phyloP scores from a whole-genome alignment of 2,888 invertebrate genomes.

The Epistrophe eligans region DNA sequence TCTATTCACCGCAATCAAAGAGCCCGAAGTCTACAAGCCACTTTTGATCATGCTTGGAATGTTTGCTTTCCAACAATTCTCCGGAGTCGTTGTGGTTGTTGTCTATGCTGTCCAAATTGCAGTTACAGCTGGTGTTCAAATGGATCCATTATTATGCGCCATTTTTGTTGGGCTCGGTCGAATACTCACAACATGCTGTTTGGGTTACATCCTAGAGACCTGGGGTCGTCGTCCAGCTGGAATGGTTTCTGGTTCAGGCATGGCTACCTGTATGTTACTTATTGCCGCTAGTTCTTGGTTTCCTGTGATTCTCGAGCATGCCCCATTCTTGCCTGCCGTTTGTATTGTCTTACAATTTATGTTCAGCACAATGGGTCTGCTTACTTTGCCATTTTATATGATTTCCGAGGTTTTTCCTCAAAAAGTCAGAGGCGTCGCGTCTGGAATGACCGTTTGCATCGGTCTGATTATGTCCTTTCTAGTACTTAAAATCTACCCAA shows the following conservation, averaged over 20 bases:
- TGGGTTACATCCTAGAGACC: constrained; percentile 87
- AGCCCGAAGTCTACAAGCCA: constrained; percentile 83
- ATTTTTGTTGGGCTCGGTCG: constrained; percentile 88
- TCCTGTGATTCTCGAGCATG: constrained; percentile 77
- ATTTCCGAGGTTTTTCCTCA: constrained; percentile 90
- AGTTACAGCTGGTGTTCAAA: constrained; percentile 86
- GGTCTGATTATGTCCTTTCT: constrained; percentile 87
- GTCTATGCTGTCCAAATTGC: constrained; percentile 90
- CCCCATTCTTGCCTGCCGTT: constrained; percentile 80
- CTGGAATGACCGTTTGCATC: constrained; percentile 87
- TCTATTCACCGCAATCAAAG: constrained; percentile 78
- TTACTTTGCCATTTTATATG: constrained; percentile 90
- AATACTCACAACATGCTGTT: constrained; percentile 86
- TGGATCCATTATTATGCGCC: constrained; percentile 88
- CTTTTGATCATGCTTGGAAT: constrained; percentile 86
- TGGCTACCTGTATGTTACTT: constrained; percentile 86
- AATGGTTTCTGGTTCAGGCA: constrained; percentile 87
- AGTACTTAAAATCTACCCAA: constrained; percentile 88
- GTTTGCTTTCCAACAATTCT: constrained; percentile 88
- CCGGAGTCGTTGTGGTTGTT: constrained; percentile 89
- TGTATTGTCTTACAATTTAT: constrained; percentile 83
- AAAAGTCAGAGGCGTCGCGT: constrained; percentile 87
- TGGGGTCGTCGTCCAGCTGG: constrained; percentile 87
- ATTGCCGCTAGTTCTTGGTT: constrained; percentile 85
- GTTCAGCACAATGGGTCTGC: constrained; percentile 85